Conservation (phyloP, 1,140 invertebrate species). For the Monomorium pharaonis region DNA sequence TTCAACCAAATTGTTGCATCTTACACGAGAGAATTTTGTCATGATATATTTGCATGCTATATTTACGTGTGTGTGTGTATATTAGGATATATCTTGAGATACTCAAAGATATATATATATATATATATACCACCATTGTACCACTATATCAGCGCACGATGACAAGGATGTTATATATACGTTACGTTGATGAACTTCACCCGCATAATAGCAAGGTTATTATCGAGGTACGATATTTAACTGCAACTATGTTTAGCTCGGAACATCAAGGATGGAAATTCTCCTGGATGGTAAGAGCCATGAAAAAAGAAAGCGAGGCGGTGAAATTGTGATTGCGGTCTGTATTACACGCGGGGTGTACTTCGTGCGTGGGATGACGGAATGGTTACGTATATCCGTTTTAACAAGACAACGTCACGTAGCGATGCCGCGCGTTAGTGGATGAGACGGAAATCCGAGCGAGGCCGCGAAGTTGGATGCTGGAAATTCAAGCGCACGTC, state of each 20-base stretch:
- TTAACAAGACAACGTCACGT: slow-evolving; percentile 55
- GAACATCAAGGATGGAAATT: slow-evolving; percentile 12
- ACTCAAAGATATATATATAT: no score
- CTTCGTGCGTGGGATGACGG: slow-evolving; percentile 15
- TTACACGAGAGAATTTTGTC: not conserved
- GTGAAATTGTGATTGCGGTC: slow-evolving; percentile 39
- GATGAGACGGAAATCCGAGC: slow-evolving; percentile 47
- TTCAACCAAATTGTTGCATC: not conserved
- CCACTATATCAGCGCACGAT: not conserved
- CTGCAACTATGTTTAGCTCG: not conserved
- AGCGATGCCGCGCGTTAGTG: slow-evolving; percentile 8
- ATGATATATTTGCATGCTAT: slow-evolving; percentile 15
- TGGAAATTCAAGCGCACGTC: slow-evolving; percentile 49
- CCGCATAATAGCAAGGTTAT: not conserved
- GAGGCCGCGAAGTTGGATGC: slow-evolving; percentile 38
- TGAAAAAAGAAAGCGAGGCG: not conserved
- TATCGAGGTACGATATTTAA: slow-evolving; percentile 5
- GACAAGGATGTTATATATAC: not conserved
- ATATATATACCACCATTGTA: not conserved
- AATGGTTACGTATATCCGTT: slow-evolving; percentile 49
- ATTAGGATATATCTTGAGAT: no score
- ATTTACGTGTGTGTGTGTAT: no score
- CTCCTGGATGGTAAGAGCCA: not conserved
- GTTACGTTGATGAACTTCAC: not conserved
- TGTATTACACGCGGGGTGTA: not conserved